Conservation (phyloP, 2,888 invertebrate species). For the Spodoptera exigua region DNA sequence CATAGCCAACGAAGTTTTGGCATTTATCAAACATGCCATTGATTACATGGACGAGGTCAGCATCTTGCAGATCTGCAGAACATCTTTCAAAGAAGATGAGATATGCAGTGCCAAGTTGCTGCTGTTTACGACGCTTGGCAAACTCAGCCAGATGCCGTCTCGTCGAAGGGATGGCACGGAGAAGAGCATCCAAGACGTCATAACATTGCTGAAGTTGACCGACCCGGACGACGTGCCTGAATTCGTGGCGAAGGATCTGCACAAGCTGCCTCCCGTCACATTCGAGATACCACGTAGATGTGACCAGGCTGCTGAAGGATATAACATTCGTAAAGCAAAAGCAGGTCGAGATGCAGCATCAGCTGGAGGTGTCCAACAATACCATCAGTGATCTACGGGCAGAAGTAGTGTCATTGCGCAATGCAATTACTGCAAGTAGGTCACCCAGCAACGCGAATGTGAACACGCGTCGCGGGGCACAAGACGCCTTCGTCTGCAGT, state of each 20-base stretch:
- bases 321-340: too few species aligned
- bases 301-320: neutral
- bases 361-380: too few species aligned
- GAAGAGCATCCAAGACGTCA: neutral
- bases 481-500: too few species aligned
- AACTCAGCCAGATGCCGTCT: neutral
- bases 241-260: too few species aligned
- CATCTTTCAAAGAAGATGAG: neutral
- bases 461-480: too few species aligned
- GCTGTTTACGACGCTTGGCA: slow-evolving; percentile 1
- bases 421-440: too few species aligned
- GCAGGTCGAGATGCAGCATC: too few species aligned
- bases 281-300: too few species aligned
- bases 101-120: slow-evolving; percentile 5
- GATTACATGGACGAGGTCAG: slow-evolving; percentile 8
- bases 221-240: neutral
- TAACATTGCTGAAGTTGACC: neutral
- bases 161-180: neutral
- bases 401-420: too few species aligned
- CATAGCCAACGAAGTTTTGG: slow-evolving; percentile 4
- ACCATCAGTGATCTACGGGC: too few species aligned
- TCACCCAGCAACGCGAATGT: too few species aligned
- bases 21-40: too few species aligned
- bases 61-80: slow-evolving; percentile 9
- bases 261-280: neutral